Base-by-base conservation (phyloP, 2,113 vertebrate species). In the Corythornis vintsioides region DNA sequence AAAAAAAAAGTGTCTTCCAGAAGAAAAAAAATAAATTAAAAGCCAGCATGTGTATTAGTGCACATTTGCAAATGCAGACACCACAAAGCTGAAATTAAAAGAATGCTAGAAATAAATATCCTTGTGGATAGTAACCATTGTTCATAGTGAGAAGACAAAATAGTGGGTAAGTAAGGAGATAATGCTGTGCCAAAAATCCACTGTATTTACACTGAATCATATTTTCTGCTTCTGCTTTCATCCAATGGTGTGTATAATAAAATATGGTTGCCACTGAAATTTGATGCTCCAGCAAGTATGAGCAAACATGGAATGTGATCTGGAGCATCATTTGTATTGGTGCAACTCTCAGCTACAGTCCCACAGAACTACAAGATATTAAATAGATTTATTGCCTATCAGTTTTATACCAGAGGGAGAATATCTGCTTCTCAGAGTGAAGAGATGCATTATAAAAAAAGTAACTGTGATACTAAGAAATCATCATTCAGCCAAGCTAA, bases 341-440 rank as follows among this genome's bases (percentile, higher is more conserved):
- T 8, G 48, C 97, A 95, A 91, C 93, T 93, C 83, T 96, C 94
- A 85, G 84, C 72, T 92, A 95, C 87, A 96, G 60, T 85, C 48
- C 80, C 83, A 86, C 80, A 86, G 95, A 96, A 94, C 85, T 92
- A 84, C 63, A 80, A 96, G 92, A 88, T 93, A 94, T 96, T 97
- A 96, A 96, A 93, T 75, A 96, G 96, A 97, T 97, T 97, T 97
- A 96, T 91, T 95, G 85, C 92, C 73, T 92, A 95, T 96, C 90
- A 87, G 84, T 95, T 97, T 97, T 96, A 94, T 92, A 94, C 83
- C 90, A 95, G 92, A 95, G 89, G 83, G 93, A 96, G 75, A 96
- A 80, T 95, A 92, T 94, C 86, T 90, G 48, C 93, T 96, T 75
- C 79, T 95, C 83, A 91, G 52, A 89, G 83, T 82, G 77, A 91